These are phyloP conservation scores for Ascidia mentula DNA, from an alignment of 23 tunicate species.

Conservation along the genomic window DNA sequence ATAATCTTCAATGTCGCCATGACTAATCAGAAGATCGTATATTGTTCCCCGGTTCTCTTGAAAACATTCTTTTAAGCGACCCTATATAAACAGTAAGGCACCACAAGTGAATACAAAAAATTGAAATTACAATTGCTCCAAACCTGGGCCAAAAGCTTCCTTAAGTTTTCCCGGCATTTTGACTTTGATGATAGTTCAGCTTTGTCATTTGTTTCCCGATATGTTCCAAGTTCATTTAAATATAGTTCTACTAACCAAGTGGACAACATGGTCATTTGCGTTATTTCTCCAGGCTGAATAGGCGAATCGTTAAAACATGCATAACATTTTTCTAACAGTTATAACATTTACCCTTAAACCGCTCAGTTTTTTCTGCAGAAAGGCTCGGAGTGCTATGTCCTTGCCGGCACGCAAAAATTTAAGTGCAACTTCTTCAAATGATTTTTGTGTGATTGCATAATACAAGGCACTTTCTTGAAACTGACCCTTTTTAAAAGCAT, in stretches of 20 bases:
- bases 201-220: conserved; percentile 25
- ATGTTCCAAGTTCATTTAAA: conserved; percentile 64
- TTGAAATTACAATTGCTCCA: too few species aligned
- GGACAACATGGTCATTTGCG: conserved; percentile 70
- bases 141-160: conserved; percentile 64
- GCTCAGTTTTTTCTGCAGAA: conserved; percentile 62
- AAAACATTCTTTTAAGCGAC: conserved; percentile 41
- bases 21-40: conserved; percentile 58
- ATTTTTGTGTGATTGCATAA: conserved; percentile 73
- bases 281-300: conserved; percentile 55
- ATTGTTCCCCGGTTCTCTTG: conserved; percentile 56
- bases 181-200: neutral
- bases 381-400: conserved; percentile 69
- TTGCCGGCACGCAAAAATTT: conserved; percentile 68
- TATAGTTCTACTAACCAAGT: conserved; percentile 83
- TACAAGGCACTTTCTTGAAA: conserved; percentile 85
- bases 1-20: conserved; percentile 84
- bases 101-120: neutral
- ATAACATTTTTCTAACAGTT: too few species aligned
- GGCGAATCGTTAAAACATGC: too few species aligned
- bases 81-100: conserved; percentile 6
- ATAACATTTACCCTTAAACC: conserved; percentile 40
- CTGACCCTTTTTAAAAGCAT: conserved; percentile 53
- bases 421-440: conserved; percentile 75
- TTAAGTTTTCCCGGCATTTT: conserved; percentile 42